A percentile compares a stretch with the other conserved stretches of the same genome.
These are phyloP conservation scores for Sebastes umbrosus DNA, from an alignment of 2,797 vertebrate species.

Conservation along the genomic window DNA sequence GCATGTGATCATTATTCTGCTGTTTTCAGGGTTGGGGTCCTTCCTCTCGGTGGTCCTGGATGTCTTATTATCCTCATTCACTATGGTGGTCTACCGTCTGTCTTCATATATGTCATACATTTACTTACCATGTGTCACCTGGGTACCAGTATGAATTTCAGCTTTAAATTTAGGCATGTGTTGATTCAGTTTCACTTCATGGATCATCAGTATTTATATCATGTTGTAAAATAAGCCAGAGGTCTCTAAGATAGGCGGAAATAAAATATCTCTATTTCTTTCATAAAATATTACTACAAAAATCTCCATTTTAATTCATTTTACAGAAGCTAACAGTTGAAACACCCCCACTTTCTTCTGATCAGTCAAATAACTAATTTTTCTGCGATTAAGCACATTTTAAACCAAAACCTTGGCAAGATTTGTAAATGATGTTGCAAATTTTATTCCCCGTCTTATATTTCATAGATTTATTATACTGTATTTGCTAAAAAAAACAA, in stretches of 20 bases:
- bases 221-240: slow-evolving; percentile 1
- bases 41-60: neutral
- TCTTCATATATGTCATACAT: slow-evolving; percentile 28
- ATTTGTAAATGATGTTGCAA: neutral
- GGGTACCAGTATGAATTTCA: neutral
- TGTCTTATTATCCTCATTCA: slow-evolving; percentile 39
- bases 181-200: neutral
- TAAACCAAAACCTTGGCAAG: neutral
- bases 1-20: neutral
- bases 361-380: neutral
- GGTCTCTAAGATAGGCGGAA: slow-evolving; percentile 11
- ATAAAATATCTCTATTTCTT: neutral
- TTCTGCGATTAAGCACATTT: neutral
- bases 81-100: neutral
- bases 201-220: neutral
- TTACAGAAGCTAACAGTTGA: slow-evolving; percentile 13
- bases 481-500: neutral
- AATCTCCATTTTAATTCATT: slow-evolving; percentile 37
- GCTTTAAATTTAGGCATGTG: neutral
- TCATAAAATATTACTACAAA: slow-evolving; percentile 39
- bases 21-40: neutral
- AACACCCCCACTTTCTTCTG: neutral
- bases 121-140: slow-evolving; percentile 6
- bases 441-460: neutral
- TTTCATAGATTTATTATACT: neutral